These are phyloP conservation scores for Pangasius macronema DNA, from an alignment of 2,797 vertebrate species.

Conservation along the genomic window DNA sequence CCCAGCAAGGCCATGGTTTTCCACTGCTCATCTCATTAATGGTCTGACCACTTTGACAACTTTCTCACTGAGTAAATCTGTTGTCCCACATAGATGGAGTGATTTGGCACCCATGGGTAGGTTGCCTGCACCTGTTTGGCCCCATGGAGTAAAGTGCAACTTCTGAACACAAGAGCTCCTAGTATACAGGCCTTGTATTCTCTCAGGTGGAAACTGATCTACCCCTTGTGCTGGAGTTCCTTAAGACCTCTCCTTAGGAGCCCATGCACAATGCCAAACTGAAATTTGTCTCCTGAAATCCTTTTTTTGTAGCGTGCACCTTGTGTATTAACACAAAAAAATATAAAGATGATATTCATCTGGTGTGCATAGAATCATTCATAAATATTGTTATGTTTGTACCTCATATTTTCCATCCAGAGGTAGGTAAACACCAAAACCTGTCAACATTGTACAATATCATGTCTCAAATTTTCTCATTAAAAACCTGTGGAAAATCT, in stretches of 20 bases:
- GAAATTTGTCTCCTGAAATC: not conserved
- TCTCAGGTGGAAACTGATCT: not conserved
- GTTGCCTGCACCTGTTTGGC: not conserved
- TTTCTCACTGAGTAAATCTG: not conserved
- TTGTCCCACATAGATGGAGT: not conserved
- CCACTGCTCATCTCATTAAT: constrained; percentile 3
- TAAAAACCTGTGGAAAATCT: not conserved
- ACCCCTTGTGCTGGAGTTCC: not conserved
- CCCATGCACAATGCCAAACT: not conserved
- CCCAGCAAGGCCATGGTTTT: not conserved
- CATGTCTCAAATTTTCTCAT: not conserved
- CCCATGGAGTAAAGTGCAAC: too few species aligned
- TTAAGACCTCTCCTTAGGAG: not conserved
- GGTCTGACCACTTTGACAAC: not conserved
- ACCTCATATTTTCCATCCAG: not conserved
- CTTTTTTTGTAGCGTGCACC: not conserved
- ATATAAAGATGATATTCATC: not conserved
- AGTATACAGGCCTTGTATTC: not conserved
- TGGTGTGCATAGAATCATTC: not conserved
- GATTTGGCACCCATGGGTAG: not conserved
- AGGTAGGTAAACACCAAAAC: not conserved
- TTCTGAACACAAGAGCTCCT: not conserved
- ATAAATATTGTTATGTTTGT: not conserved
- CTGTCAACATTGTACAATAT: not conserved
- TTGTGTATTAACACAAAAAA: not conserved